These are phyloP conservation scores for Cynodonichthys magdalenae DNA, from an alignment of 2,797 vertebrate species.

Conservation along the genomic window DNA sequence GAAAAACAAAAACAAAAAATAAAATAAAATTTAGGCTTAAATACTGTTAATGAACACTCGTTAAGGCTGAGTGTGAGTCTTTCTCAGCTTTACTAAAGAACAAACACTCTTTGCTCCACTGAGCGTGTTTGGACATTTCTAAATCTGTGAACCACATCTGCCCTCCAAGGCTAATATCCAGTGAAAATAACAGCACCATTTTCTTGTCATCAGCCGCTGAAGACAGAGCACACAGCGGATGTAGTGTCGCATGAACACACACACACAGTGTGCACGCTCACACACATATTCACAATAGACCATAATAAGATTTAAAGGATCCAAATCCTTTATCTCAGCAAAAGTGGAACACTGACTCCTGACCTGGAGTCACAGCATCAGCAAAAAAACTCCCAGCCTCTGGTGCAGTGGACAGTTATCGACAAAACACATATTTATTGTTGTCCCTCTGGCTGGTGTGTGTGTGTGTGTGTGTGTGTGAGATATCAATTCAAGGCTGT, in stretches of 20 bases:
- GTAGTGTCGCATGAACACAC: constrained; percentile 19
- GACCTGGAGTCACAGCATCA: constrained; percentile 55
- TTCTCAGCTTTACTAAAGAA: constrained; percentile 20
- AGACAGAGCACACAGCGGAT: constrained; percentile 38
- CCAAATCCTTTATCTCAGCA: constrained; percentile 70
- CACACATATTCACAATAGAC: constrained; percentile 24
- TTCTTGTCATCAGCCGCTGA: constrained; percentile 17
- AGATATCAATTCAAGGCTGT: constrained; percentile 46
- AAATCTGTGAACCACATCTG: constrained; percentile 44
- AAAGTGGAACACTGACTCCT: constrained; percentile 54
- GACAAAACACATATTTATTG: constrained; percentile 65
- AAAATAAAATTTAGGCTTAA: no score
- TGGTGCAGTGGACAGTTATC: constrained; percentile 51
- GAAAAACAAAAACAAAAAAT: no score
- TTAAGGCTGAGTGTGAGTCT: neutral
- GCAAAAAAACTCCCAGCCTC: constrained; percentile 45
- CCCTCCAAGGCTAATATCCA: constrained; percentile 30
- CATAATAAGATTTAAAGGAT: constrained; percentile 58
- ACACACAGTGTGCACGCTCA: constrained; percentile 14
- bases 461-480: constrained; percentile 15
- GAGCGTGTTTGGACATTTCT: neutral
- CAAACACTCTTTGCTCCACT: constrained; percentile 25
- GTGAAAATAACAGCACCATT: constrained; percentile 41
- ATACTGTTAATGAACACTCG: constrained; percentile 7
- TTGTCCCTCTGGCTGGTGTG: neutral